Evolutionary conservation across 2,113 vertebrate genomes (phyloP).

Genomic region (Heptranchias perlo): DNA sequence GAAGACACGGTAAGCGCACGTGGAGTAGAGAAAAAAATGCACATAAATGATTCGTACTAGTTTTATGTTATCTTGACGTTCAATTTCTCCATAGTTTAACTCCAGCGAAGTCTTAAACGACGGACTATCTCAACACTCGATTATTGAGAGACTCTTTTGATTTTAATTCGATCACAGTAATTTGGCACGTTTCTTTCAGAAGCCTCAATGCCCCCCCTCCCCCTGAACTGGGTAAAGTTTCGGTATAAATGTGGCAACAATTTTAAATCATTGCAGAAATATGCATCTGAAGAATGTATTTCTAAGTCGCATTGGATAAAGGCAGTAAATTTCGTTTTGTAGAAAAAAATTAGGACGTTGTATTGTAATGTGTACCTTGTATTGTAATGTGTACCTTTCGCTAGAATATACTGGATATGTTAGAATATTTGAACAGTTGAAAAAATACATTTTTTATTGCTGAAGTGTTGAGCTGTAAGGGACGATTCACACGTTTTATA

Average conservation of each 20-base stretch:
- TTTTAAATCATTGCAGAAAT: not conserved
- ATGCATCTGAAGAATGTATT: not conserved
- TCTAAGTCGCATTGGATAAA: not conserved
- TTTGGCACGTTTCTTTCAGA: not conserved
- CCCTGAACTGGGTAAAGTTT: not conserved
- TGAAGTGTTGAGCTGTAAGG: not conserved
- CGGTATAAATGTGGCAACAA: not conserved
- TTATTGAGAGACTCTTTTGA: slow-evolving; percentile 27
- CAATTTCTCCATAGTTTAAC: not conserved
- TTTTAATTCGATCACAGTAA: slow-evolving; percentile 5
- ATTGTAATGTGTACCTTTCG: not conserved
- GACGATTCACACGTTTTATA: not conserved
- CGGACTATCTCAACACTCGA: slow-evolving; percentile 44
- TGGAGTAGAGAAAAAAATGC: not conserved
- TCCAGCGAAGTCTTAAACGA: not conserved
- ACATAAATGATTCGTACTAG: not conserved
- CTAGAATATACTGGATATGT: not conserved
- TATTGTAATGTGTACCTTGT: not conserved
- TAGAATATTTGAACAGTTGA: not conserved
- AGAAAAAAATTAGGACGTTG: not conserved
- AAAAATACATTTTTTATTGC: not conserved
- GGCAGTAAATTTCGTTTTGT: not conserved
- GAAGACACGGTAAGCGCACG: not conserved
- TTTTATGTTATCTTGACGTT: not conserved
- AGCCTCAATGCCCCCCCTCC: not conserved